Base-by-base conservation (phyloP, 2,888 invertebrate species). In the Phaedon cochleariae region DNA sequence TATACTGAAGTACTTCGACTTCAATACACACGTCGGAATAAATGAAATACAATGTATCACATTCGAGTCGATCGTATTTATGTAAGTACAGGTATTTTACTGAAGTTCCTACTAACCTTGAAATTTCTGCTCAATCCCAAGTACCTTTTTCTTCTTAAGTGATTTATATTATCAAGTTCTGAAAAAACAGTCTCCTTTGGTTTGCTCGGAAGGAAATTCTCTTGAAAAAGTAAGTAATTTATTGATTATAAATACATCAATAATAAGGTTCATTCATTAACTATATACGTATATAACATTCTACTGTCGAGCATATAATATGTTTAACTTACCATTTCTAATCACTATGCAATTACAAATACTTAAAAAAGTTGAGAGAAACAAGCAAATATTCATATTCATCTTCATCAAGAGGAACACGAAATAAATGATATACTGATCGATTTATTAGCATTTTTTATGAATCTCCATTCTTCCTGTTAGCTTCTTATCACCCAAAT, bases 51-150 rank as follows among this genome's bases (percentile, higher is more conserved):
- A n/a, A n/a, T n/a, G n/a, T n/a, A n/a, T n/a, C n/a, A n/a, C n/a
- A n/a, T n/a, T n/a, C n/a, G n/a, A n/a, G n/a, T n/a, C n/a, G n/a
- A n/a, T n/a, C n/a, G n/a, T n/a, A n/a, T n/a, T n/a, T n/a, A n/a
- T n/a, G n/a, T n/a, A n/a, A n/a, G n/a, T n/a, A n/a, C n/a, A n/a
- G n/a, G n/a, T n/a, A n/a, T n/a, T n/a, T n/a, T n/a, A n/a, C n/a
- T n/a, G 9, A 9, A 20, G 20, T 7, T 45, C n/a, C 1, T n/a
- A 18, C 17, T 49, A 58, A 81, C 81, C 75, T 81, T 81, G 57
- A 77, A 80, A 59, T 73, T 76, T 64, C 64, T 76, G 48, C 79
- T 77, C 22, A 80, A 69, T 12, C 81, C 81, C 46, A 81, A 66
- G 71, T 80, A 81, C 52, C 81, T 71, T 63, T 77, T 80, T 22